Evolutionary conservation across 2,888 invertebrate genomes (phyloP).

Genomic region (Mythimna vitellina): DNA sequence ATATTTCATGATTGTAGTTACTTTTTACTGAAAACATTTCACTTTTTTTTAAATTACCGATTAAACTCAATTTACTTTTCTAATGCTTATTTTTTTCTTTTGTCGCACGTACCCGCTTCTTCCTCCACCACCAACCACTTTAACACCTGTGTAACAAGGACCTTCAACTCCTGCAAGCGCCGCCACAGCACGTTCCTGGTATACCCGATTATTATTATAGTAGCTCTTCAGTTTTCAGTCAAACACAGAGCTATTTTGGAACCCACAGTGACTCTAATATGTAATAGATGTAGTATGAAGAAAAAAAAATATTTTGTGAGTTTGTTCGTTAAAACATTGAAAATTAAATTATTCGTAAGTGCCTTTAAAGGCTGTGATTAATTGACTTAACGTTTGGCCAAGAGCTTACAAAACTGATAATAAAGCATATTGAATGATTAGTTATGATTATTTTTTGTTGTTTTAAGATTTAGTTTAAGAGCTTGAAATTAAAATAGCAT

Average conservation of each 20-base stretch:
- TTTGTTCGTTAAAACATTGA: conserved; percentile 3
- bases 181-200: conserved; percentile 21
- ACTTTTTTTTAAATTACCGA: background rate
- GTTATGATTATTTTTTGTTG: conserved; percentile 28
- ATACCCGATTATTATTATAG: conserved; percentile 19
- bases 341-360: conserved; percentile 36
- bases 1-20: background rate
- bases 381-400: conserved; percentile 44
- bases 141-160: conserved; percentile 42
- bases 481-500: conserved; percentile 54
- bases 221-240: conserved; percentile 11
- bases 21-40: background rate
- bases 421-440: conserved; percentile 19
- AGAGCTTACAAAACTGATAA: conserved; percentile 31
- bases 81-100: conserved; percentile 46
- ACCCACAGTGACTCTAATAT: conserved; percentile 6
- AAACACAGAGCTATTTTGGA: conserved; percentile 31
- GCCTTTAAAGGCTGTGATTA: conserved; percentile 67
- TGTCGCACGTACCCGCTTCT: conserved; percentile 47
- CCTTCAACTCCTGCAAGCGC: conserved; percentile 25
- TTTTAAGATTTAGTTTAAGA: conserved; percentile 25
- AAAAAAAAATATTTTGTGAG: conserved; percentile 5
- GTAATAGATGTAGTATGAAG: conserved; percentile 5
- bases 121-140: conserved; percentile 35
- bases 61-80: no score